Evolutionary conservation across 2,797 vertebrate species (phyloP).

Genomic region (Hemibagrus guttatus): DNA sequence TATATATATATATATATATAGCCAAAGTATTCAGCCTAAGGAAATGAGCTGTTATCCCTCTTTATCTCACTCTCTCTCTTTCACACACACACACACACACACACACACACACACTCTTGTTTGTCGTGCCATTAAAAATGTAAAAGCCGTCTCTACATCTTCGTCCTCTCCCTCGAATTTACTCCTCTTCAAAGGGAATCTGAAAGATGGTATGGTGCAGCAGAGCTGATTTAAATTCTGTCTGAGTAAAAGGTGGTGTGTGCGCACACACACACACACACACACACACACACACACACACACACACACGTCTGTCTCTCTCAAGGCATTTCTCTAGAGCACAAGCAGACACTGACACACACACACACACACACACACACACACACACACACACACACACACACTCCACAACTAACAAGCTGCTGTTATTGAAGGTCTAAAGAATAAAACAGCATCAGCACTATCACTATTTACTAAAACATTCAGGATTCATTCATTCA

Average conservation of each 20-base stretch:
- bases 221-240: slow-evolving; percentile 63
- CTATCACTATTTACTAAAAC: not conserved
- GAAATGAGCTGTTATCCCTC: not conserved
- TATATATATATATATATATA: not conserved
- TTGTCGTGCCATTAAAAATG: slow-evolving; percentile 24
- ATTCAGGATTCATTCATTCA: not conserved
- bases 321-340: slow-evolving; percentile 45
- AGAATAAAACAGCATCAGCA: not conserved
- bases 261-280: slow-evolving; percentile 25
- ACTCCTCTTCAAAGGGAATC: slow-evolving; percentile 60
- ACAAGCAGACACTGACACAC: slow-evolving; percentile 18
- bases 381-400: slow-evolving; percentile 29
- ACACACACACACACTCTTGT: not conserved
- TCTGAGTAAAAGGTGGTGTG: slow-evolving; percentile 55
- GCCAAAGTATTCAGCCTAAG: not conserved
- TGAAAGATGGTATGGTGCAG: slow-evolving; percentile 56
- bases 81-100: slow-evolving; percentile 1
- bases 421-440: not conserved
- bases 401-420: slow-evolving; percentile 9
- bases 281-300: slow-evolving; percentile 20
- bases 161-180: slow-evolving; percentile 10
- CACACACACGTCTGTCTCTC: slow-evolving; percentile 49
- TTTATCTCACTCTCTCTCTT: not conserved
- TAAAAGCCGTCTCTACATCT: slow-evolving; percentile 22
- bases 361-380: slow-evolving; percentile 49